Percentiles rank a stretch among this genome's conserved stretches.
phyloP scores from a whole-genome alignment of 2,888 invertebrate genomes.

The Adelphocoris suturalis region DNA sequence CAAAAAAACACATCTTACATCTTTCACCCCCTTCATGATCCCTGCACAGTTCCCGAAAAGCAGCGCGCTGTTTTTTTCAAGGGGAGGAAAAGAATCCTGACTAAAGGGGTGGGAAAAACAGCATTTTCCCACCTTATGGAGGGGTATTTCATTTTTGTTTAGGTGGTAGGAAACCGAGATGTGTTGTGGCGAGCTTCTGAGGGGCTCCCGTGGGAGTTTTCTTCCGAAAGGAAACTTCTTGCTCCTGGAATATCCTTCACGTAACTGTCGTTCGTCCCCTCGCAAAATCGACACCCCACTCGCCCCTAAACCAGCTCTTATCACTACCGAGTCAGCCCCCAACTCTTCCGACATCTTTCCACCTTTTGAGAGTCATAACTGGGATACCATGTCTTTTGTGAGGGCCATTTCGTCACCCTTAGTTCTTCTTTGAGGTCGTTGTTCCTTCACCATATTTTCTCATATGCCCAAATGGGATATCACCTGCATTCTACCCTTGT shows the following conservation, averaged over 20 bases:
- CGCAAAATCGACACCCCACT: not conserved
- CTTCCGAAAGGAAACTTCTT: not conserved
- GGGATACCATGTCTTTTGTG: not conserved
- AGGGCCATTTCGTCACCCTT: conserved; percentile 3
- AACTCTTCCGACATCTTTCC: not conserved
- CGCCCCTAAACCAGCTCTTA: not conserved
- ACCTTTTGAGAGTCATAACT: conserved; percentile 1
- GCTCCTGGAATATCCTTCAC: not conserved
- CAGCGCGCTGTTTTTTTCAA: not conserved
- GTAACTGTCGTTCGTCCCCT: conserved; percentile 7
- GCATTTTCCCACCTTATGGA: not conserved
- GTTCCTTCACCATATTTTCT: not conserved
- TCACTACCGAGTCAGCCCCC: not conserved
- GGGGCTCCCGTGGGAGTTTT: conserved; percentile 14
- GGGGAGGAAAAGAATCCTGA: not conserved
- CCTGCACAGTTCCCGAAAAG: not conserved
- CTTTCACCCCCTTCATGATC: not conserved
- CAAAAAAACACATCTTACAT: conserved; percentile 33
- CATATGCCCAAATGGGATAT: not conserved
- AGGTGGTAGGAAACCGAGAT: not conserved
- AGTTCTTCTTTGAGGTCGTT: not conserved
- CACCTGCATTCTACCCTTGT: not conserved
- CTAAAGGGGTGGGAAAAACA: not conserved
- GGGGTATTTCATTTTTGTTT: conserved; percentile 37
- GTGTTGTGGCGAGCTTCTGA: conserved; percentile 30